phyloP scores from a whole-genome alignment of 2,888 invertebrate species.

The Scaptomyza reducta region DNA sequence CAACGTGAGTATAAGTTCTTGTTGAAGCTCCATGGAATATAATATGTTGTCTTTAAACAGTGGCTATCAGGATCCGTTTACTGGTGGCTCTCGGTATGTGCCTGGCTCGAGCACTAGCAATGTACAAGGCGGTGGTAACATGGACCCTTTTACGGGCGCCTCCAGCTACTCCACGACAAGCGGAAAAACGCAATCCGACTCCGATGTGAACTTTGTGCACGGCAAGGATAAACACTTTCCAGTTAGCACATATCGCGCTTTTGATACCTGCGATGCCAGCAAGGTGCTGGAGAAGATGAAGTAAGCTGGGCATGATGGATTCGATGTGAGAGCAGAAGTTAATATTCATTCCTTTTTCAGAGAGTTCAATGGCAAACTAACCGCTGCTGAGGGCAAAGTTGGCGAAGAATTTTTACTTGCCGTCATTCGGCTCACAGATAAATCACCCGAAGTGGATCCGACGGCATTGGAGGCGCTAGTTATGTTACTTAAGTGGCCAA shows the following conservation, averaged over 20 bases:
- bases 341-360: conserved; percentile 61
- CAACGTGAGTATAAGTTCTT: conserved; percentile 39
- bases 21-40: background rate
- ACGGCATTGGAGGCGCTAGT: conserved; percentile 84
- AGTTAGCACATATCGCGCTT: conserved; percentile 86
- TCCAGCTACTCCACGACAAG: conserved; percentile 88
- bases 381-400: conserved; percentile 65
- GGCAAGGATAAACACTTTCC: conserved; percentile 83
- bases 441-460: conserved; percentile 72
- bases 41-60: conserved; percentile 42
- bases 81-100: conserved; percentile 88
- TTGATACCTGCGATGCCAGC: conserved; percentile 91
- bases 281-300: conserved; percentile 90
- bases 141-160: conserved; percentile 89
- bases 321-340: background rate
- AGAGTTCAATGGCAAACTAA: conserved; percentile 89
- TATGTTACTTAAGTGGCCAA: conserved; percentile 82
- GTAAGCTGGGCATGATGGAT: conserved; percentile 51
- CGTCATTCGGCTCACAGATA: conserved; percentile 88
- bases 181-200: conserved; percentile 49
- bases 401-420: conserved; percentile 79
- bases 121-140: conserved; percentile 82
- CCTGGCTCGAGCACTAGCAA: conserved; percentile 85
- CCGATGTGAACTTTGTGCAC: conserved; percentile 76
- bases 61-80: conserved; percentile 88